Base-by-base conservation (phyloP, 2,888 invertebrate species). In the Ophioninae sp. region DNA sequence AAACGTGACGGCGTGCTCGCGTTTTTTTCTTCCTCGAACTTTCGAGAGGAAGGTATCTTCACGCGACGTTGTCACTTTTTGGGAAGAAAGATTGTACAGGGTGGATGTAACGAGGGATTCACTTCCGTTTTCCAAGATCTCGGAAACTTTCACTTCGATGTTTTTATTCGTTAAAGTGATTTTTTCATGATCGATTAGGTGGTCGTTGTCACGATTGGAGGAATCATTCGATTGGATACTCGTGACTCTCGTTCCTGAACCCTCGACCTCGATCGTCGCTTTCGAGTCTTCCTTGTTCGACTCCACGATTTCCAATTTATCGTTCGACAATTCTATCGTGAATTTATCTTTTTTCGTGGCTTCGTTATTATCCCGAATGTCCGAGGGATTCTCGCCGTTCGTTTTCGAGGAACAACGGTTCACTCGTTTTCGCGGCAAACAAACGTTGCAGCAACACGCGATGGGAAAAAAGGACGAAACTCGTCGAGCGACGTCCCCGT, bases 371-470 rank as follows among this genome's bases (percentile, higher is more conserved):
- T 77, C 79, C 21, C 30, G 39, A 57, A 20, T 7, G 17, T 77
- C 21, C 13, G 44, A 57, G 39, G 6, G 37, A 17, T 64, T 64
- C n/a, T 13, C 75, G 56, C 20, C 23, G 50, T 82, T 80, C 72
- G 57, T 39, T 59, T 44, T 21, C 69, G 81, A 59, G 6, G 59
- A 67, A 44, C 61, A 76, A 39, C 21, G 37, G 23, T 61, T 20
- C 0, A 44, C 69, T 13, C 69, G 70, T 79, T 82, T 84, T 76
- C 73, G 79, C 21, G 85, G 69, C n/a, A 37, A 85, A 77, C 89
- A 89, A 68, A 79, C 81, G 23, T 79, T 61, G 70, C 85, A 87
- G 23, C 89, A 88, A 56, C 87, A 90, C 70, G 88, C 86, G 62
- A 85, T 59, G 10, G 88, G 76, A 81, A 86, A 86, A 70, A 62